phyloP scores from a whole-genome alignment of 2,797 vertebrate species.

The Bradypodion pumilum region DNA sequence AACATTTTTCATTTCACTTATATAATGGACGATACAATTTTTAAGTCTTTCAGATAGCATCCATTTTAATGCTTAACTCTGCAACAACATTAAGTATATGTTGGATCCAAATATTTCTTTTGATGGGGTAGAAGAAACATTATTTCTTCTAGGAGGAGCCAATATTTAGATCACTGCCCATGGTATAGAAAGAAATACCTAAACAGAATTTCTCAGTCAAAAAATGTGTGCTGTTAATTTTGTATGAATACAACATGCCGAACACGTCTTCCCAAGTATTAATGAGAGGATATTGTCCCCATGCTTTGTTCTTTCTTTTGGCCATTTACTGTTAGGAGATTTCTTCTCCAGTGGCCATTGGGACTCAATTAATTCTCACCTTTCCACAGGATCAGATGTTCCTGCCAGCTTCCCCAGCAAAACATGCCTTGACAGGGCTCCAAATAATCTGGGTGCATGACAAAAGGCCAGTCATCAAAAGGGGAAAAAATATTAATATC shows the following conservation, averaged over 20 bases:
- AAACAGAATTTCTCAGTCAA: background rate
- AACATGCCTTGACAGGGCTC: background rate
- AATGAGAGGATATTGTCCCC: background rate
- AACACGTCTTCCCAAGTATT: background rate
- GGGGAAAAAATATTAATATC: background rate
- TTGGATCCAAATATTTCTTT: background rate
- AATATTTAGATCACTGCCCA: background rate
- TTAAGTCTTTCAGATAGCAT: background rate
- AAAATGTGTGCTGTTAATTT: background rate
- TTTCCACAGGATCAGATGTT: slow-evolving; percentile 17
- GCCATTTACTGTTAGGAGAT: background rate
- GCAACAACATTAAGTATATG: background rate
- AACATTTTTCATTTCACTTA: background rate
- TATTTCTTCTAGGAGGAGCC: background rate
- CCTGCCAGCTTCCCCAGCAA: slow-evolving; percentile 25
- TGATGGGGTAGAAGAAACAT: background rate
- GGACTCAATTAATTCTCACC: slow-evolving; percentile 26
- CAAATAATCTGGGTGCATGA: background rate
- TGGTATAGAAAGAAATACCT: background rate
- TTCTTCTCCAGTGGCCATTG: background rate
- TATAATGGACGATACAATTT: background rate
- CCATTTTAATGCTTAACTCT: background rate
- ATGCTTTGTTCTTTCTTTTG: background rate
- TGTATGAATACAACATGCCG: background rate
- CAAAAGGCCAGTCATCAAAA: background rate